Conservation (phyloP, 2,888 invertebrate genomes). For the Amiota mariae region DNA sequence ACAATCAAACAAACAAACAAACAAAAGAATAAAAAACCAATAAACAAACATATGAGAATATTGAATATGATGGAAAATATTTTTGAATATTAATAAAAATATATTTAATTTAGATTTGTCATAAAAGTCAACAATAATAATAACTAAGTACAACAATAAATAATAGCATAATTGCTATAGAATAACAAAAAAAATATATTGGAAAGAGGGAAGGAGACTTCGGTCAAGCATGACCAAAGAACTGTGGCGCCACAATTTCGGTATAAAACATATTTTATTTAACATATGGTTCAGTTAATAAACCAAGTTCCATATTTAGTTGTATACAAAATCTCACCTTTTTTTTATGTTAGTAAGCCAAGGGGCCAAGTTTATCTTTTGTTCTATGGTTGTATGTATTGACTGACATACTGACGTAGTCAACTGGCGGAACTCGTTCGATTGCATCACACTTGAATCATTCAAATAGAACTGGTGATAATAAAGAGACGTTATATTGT, state of each 20-base stretch:
- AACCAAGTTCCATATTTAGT: no score
- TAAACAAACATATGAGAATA: neutral
- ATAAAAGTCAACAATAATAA: conserved; percentile 28
- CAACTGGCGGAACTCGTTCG: neutral
- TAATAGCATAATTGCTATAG: conserved; percentile 47
- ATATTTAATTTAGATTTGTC: conserved; percentile 27
- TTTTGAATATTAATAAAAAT: conserved; percentile 11
- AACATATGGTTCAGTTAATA: no score
- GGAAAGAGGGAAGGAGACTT: no score
- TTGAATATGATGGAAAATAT: neutral
- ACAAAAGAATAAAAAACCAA: no score
- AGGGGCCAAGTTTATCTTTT: no score
- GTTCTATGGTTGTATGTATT: neutral
- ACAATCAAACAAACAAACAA: neutral
- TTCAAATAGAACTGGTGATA: neutral
- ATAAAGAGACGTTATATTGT: neutral
- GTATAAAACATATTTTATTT: no score
- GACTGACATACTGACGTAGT: conserved; percentile 5
- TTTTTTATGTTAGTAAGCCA: no score
- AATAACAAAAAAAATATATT: no score
- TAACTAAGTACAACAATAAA: conserved; percentile 26
- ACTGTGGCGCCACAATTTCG: no score
- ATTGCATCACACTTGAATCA: conserved; percentile 12
- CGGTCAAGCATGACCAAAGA: no score
- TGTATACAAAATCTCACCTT: no score